phyloP scores from a whole-genome alignment of 2,888 invertebrate genomes.

The Acanthococcus lagerstroemiae region DNA sequence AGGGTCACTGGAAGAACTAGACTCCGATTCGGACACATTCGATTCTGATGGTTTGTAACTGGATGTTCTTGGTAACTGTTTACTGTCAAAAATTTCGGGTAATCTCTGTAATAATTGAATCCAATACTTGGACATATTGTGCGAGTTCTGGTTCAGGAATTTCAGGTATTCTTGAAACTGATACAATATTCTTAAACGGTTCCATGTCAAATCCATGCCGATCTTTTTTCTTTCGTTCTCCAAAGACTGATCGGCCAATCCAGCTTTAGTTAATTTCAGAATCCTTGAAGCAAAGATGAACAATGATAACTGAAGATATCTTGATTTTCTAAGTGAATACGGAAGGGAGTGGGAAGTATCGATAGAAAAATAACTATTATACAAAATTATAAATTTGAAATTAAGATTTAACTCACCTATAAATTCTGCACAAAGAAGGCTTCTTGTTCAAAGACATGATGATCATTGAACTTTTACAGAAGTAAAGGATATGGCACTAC shows the following conservation, averaged over 20 bases:
- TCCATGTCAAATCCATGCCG: constrained; percentile 9
- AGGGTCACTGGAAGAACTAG: no score
- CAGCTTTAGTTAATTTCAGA: constrained; percentile 1
- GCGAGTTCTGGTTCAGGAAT: neutral
- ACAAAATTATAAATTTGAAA: neutral
- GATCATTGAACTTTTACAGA: neutral
- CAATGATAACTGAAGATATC: no score
- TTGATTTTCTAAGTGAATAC: no score
- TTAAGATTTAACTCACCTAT: constrained; percentile 2
- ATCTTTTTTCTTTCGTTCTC: constrained; percentile 7
- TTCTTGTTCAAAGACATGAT: constrained; percentile 9
- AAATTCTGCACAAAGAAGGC: constrained; percentile 7
- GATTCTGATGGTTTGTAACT: neutral
- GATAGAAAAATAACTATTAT: neutral
- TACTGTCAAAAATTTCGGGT: neutral
- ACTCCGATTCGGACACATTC: neutral
- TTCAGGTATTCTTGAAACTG: constrained; percentile 25
- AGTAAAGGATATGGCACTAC: no score
- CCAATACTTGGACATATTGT: constrained; percentile 11
- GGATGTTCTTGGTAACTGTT: neutral
- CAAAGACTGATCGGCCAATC: constrained; percentile 15
- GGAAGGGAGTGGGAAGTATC: neutral
- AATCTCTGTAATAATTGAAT: constrained; percentile 6
- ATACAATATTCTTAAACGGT: constrained; percentile 9
- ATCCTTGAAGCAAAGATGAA: constrained; percentile 7